Conservation (phyloP, 2,888 invertebrate genomes). For the Nephrotoma guestfalica region DNA sequence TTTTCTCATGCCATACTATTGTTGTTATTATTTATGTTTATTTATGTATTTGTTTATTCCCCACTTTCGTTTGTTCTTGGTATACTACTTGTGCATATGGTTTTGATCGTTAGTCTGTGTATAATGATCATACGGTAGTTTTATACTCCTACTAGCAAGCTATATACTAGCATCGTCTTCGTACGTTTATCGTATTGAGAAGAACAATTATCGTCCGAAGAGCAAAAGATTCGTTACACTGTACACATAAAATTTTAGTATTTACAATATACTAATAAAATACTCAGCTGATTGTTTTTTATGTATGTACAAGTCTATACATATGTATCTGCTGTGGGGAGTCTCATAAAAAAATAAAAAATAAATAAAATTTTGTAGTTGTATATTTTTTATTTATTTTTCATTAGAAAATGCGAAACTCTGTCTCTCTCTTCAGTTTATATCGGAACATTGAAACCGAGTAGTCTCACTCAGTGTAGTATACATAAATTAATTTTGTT, state of each 20-base stretch:
- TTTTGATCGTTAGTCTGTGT: background rate
- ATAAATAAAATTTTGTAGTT: background rate
- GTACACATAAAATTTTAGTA: background rate
- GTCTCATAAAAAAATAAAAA: background rate
- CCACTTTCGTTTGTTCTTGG: background rate
- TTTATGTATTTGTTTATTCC: background rate
- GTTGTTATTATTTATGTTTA: background rate
- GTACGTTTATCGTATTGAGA: background rate
- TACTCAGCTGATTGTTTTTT: background rate
- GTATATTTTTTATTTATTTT: constrained; percentile 1
- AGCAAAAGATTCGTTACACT: background rate
- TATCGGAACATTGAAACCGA: background rate
- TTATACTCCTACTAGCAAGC: background rate
- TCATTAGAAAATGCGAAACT: constrained; percentile 1
- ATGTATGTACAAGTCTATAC: background rate
- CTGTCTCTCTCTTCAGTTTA: constrained; percentile 4
- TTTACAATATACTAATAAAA: background rate
- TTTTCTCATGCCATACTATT: background rate
- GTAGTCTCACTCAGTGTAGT: constrained; percentile 1
- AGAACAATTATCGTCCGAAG: background rate
- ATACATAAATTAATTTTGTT: background rate
- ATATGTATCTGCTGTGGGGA: background rate
- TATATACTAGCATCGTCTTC: background rate
- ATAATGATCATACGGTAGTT: background rate
- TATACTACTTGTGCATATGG: background rate